phyloP scores from a whole-genome alignment of 1,140 invertebrate species.

The Drosophila varians region DNA sequence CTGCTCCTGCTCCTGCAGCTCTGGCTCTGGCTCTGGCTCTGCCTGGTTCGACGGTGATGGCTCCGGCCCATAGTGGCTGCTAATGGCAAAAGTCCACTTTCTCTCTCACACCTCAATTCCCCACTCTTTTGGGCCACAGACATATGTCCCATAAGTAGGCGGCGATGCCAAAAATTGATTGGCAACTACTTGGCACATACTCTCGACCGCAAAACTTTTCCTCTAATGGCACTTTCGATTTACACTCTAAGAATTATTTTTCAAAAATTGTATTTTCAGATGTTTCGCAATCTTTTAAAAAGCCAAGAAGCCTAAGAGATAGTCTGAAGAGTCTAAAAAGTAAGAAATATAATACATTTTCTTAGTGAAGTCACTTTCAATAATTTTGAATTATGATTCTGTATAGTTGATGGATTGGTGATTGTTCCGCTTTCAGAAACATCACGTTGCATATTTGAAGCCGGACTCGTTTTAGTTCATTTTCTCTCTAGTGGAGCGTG shows the following conservation, averaged over 20 bases:
- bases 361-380: not conserved
- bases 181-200: constrained; percentile 40
- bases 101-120: not conserved
- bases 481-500: not conserved
- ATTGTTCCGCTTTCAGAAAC: constrained; percentile 32
- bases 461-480: not conserved
- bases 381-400: constrained; percentile 47
- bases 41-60: constrained; percentile 13
- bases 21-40: not conserved
- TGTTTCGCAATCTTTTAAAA: not conserved
- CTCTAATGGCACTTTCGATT: constrained; percentile 1
- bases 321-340: too few species aligned
- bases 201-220: constrained; percentile 21
- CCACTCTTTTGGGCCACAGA: not conserved
- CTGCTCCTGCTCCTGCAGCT: not conserved
- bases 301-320: too few species aligned
- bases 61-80: constrained; percentile 8
- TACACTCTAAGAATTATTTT: constrained; percentile 7
- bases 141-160: constrained; percentile 38
- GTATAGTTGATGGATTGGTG: constrained; percentile 65
- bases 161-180: constrained; percentile 72
- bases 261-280: too few species aligned
- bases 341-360: too few species aligned
- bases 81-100: constrained; percentile 9
- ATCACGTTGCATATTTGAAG: constrained; percentile 32